Evolutionary conservation across 2,888 invertebrate genomes (phyloP).

Genomic region (Atethmia centrago): DNA sequence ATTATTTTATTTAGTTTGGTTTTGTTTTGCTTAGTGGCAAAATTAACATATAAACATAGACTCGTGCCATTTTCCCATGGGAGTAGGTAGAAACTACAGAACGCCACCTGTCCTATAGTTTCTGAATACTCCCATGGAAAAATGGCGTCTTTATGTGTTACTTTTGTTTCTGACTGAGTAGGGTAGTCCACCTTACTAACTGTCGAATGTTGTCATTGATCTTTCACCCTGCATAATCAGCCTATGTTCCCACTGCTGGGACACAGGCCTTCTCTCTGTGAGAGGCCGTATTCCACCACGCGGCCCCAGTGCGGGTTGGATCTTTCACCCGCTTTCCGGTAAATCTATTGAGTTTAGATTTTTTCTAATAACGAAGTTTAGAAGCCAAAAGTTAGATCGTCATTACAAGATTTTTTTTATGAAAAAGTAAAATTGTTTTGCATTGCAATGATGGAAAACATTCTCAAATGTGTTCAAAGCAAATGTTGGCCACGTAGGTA

Average conservation of each 20-base stretch:
- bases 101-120: background rate
- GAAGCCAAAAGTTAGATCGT: background rate
- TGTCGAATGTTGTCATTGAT: background rate
- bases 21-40: background rate
- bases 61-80: background rate
- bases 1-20: background rate
- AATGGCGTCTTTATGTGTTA: background rate
- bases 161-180: background rate
- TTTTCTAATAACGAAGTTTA: background rate
- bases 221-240: too few relatives aligned
- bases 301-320: too few relatives aligned
- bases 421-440: background rate
- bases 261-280: too few relatives aligned
- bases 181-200: background rate
- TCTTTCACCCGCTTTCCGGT: background rate
- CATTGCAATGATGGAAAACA: background rate
- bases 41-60: background rate
- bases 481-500: conserved; percentile 6
- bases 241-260: too few relatives aligned
- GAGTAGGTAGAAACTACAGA: background rate
- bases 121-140: background rate
- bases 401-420: background rate
- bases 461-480: background rate
- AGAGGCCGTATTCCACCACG: too few relatives aligned
- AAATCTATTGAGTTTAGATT: background rate